A percentile compares a stretch with the other conserved stretches of the same genome.
phyloP scores from a whole-genome alignment of 64 coral and sea anemone genomes.

The Actinia equina region DNA sequence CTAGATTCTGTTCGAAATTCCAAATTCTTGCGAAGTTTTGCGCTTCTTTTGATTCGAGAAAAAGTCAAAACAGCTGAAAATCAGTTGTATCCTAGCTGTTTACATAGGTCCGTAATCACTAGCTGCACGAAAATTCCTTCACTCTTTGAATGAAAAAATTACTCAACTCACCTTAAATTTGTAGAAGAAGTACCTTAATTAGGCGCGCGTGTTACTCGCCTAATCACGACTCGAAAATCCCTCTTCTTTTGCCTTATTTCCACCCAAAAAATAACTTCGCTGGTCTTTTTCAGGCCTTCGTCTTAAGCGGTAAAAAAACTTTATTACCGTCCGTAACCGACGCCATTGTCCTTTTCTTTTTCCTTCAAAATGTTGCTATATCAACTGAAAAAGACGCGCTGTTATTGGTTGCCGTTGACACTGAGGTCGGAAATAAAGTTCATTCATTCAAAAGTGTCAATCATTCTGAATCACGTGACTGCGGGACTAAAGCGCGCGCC shows the following conservation, averaged over 20 bases:
- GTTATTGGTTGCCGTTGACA: constrained; percentile 53
- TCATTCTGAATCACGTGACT: constrained; percentile 52
- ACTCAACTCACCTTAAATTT: constrained; percentile 51
- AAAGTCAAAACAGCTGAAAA: neutral
- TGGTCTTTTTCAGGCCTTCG: neutral
- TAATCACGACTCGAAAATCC: neutral
- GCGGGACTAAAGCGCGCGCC: constrained; percentile 28
- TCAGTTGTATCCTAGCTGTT: constrained; percentile 4
- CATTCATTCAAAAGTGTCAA: constrained; percentile 66
- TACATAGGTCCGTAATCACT: constrained; percentile 4
- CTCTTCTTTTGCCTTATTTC: neutral
- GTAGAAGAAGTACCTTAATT: neutral
- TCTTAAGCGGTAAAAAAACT: constrained; percentile 32
- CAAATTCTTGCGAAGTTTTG: neutral
- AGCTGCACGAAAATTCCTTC: neutral
- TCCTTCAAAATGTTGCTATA: constrained; percentile 70
- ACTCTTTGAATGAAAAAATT: constrained; percentile 62
- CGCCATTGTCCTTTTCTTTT: constrained; percentile 69
- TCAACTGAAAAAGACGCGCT: constrained; percentile 38
- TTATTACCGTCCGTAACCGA: constrained; percentile 60
- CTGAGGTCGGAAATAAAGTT: constrained; percentile 33
- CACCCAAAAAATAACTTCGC: neutral
- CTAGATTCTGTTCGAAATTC: neutral
- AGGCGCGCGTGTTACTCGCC: neutral
- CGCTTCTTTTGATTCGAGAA: neutral